Percentiles rank a stretch among this genome's conserved stretches.
phyloP scores from a whole-genome alignment of 2,113 vertebrate genomes.

The Gallinago media region DNA sequence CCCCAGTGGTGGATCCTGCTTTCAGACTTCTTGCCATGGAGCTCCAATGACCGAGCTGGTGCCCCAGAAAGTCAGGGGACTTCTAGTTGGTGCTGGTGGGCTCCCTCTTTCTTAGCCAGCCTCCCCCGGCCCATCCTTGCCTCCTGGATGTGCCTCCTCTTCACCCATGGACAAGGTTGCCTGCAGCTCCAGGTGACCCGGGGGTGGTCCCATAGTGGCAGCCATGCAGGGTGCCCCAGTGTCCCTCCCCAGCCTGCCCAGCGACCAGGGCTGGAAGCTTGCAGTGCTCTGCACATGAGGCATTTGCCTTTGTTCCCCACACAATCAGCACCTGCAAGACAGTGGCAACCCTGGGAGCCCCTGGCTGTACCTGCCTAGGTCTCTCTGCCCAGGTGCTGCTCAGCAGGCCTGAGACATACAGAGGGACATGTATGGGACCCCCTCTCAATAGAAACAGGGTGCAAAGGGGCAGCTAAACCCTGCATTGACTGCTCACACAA shows the following conservation, averaged over 20 bases:
- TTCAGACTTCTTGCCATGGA: neutral
- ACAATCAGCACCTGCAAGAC: neutral
- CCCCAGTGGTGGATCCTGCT: neutral
- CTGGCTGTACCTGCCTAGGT: neutral
- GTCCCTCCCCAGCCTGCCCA: neutral
- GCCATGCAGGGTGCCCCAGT: rapidly evolving
- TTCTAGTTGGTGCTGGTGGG: neutral
- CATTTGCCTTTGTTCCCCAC: neutral
- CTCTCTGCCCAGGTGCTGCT: neutral
- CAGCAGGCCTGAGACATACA: neutral
- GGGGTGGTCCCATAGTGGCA: neutral
- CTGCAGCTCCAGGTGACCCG: neutral
- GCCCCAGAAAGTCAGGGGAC: neutral
- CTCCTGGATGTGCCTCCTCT: neutral
- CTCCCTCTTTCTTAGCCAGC: neutral
- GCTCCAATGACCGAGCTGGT: neutral
- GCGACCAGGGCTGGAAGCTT: neutral
- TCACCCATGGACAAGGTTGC: neutral
- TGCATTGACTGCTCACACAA: neutral
- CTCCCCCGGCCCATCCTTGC: neutral
- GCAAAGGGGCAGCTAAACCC: neutral
- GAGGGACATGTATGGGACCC: neutral
- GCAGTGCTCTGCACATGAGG: neutral
- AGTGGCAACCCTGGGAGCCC: neutral
- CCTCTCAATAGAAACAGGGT: neutral